Evolutionary conservation across 1,140 invertebrate genomes (phyloP).

Genomic region (Drosophila nigromelanica): DNA sequence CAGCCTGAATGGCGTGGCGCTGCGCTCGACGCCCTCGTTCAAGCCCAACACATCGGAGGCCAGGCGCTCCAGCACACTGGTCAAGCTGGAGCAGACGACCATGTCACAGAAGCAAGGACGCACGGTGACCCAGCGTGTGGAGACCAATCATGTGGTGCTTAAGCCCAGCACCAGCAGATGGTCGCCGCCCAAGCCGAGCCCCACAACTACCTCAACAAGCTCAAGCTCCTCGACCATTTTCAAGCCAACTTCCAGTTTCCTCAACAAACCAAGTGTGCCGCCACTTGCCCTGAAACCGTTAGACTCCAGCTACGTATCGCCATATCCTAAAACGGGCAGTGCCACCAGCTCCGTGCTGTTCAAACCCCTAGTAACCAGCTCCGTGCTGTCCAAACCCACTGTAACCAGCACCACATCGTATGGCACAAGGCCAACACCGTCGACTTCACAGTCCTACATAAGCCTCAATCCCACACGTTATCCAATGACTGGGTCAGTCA

Average conservation of each 20-base stretch:
- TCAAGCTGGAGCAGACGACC: conserved; percentile 63
- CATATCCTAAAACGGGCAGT: conserved; percentile 28
- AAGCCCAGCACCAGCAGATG: conserved; percentile 22
- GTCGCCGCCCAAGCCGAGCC: conserved; percentile 26
- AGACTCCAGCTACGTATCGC: conserved; percentile 39
- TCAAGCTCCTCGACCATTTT: neutral
- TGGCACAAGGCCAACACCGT: neutral
- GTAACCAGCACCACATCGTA: neutral
- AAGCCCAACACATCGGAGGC: conserved; percentile 45
- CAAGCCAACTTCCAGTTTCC: conserved; percentile 16
- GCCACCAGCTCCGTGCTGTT: neutral
- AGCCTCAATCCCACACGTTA: conserved; percentile 32
- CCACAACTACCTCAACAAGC: conserved; percentile 16
- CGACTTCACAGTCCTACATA: conserved; percentile 29
- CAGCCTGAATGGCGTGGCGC: conserved; percentile 52
- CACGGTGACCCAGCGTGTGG: conserved; percentile 64
- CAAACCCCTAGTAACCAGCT: neutral
- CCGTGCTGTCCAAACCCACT: conserved; percentile 4
- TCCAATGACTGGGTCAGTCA: neutral
- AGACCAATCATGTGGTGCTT: conserved; percentile 59
- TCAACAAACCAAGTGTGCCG: no score
- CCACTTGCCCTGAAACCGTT: conserved; percentile 47
- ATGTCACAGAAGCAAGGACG: conserved; percentile 68
- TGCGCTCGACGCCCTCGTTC: conserved; percentile 59
- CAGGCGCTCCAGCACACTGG: conserved; percentile 62